phyloP scores from a whole-genome alignment of 2,113 vertebrate species.

The Lagopus leucura region DNA sequence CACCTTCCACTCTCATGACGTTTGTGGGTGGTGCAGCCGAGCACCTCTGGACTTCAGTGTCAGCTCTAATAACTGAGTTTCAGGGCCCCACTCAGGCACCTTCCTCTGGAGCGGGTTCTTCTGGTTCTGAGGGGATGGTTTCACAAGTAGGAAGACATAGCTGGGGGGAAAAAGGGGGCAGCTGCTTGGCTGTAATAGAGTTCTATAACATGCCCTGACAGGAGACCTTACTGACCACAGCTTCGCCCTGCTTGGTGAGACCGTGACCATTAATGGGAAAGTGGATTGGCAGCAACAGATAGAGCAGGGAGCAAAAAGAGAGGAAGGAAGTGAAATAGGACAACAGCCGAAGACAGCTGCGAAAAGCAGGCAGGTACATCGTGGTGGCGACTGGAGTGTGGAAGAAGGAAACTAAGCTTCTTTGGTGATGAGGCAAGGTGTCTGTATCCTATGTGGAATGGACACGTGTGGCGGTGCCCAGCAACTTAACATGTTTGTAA shows the following conservation, averaged over 20 bases:
- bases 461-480: background rate
- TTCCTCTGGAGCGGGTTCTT: background rate
- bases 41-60: background rate
- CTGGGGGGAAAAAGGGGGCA: constrained; percentile 15
- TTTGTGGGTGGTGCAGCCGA: background rate
- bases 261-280: background rate
- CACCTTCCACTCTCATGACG: background rate
- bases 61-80: background rate
- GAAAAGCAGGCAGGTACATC: background rate
- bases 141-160: background rate
- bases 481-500: background rate
- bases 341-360: background rate
- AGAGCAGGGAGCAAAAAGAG: background rate
- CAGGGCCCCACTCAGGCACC: background rate
- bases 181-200: background rate
- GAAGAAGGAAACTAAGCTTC: background rate
- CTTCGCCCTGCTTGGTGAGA: background rate
- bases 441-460: background rate
- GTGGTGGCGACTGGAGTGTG: background rate
- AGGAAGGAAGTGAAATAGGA: background rate
- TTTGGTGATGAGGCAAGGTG: background rate
- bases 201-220: constrained; percentile 6
- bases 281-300: background rate
- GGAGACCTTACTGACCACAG: constrained; percentile 25
- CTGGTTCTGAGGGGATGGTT: constrained; percentile 28